phyloP scores from a whole-genome alignment of 2,113 vertebrate genomes.

The mouse (Mus musculus) region GRCm39 chr4:119490501-119491000 shows the following conservation, averaged over 20 bases:
- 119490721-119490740: not conserved
- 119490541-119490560: not conserved
- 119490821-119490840: not conserved
- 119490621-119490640: not conserved
- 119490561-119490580: not conserved
- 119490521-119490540: not conserved
- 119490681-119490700: constrained; percentile 68
- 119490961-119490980: not conserved
- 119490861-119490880: not conserved
- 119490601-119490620: not conserved
- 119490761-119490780: constrained; percentile 52
- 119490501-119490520: not conserved
- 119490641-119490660: no score
- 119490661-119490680: not conserved
- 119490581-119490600: no score
- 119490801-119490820: constrained; percentile 18
- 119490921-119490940: not conserved
- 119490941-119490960: not conserved
- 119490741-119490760: constrained; percentile 49
- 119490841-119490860: not conserved
- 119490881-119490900: not conserved
- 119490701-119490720: not conserved
- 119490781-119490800: constrained; percentile 43
- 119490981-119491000: not conserved
- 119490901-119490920: not conserved